phyloP scores from a whole-genome alignment of 2,888 invertebrate species.

The Emmelina monodactyla region DNA sequence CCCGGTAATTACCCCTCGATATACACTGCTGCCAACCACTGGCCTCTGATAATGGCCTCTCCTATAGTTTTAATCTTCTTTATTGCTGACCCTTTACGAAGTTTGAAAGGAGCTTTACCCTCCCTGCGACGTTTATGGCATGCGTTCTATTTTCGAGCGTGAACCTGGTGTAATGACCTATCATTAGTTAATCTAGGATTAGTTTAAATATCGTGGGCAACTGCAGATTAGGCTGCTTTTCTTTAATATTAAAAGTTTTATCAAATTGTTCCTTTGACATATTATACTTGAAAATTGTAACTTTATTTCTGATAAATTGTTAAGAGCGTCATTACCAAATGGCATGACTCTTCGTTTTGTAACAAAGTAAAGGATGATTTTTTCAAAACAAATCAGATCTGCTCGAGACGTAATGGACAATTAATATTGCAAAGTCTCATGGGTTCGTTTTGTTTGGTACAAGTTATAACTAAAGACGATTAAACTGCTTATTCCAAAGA shows the following conservation, averaged over 20 bases:
- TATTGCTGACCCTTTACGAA: conserved; percentile 47
- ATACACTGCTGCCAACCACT: conserved; percentile 17
- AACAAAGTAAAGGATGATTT: conserved; percentile 43
- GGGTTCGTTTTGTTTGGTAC: conserved; percentile 18
- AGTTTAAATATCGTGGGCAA: no score
- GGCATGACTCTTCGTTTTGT: not conserved
- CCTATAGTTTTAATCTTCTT: conserved; percentile 58
- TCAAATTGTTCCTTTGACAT: no score
- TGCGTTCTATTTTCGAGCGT: conserved; percentile 6
- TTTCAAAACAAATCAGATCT: conserved; percentile 47
- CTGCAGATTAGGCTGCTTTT: no score
- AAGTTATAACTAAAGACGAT: conserved; percentile 12
- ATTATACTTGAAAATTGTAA: no score
- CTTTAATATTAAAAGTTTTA: no score
- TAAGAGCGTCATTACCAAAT: not conserved
- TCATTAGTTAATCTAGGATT: no score
- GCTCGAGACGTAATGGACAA: conserved; percentile 51
- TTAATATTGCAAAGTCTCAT: conserved; percentile 43
- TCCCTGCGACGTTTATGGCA: conserved; percentile 24
- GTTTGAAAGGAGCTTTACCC: conserved; percentile 27
- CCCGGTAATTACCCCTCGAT: conserved; percentile 30
- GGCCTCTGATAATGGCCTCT: conserved; percentile 34
- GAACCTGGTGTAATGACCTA: no score
- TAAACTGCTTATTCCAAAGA: conserved; percentile 15
- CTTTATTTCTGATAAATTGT: no score